A percentile compares a stretch with the other conserved stretches of the same genome.
phyloP scores from a whole-genome alignment of 2,797 vertebrate genomes.

The Channallabes apus region DNA sequence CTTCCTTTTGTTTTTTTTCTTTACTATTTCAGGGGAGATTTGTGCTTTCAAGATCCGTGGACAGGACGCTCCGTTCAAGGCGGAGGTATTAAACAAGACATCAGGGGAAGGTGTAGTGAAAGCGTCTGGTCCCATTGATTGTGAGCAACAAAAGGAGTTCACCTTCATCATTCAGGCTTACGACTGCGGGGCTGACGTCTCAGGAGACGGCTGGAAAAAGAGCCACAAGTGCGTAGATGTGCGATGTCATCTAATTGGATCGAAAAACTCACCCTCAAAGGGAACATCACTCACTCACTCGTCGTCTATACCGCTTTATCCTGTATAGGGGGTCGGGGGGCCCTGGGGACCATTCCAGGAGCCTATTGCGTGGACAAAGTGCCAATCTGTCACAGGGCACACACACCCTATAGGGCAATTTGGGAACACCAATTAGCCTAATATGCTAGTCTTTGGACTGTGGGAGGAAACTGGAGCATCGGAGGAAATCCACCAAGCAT shows the following conservation, averaged over 20 bases:
- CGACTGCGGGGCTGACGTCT: slow-evolving; percentile 85
- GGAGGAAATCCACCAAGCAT: too few species aligned
- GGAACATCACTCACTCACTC: too few species aligned
- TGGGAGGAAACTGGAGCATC: too few species aligned
- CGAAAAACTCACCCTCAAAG: neutral
- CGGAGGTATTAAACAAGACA: slow-evolving; percentile 90
- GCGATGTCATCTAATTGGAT: neutral
- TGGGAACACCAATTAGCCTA: too few species aligned
- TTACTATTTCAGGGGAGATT: slow-evolving; percentile 83
- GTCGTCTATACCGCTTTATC: too few species aligned
- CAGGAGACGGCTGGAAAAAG: slow-evolving; percentile 90
- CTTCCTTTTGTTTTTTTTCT: neutral
- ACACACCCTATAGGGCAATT: too few species aligned
- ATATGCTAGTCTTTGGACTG: too few species aligned
- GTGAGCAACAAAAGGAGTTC: slow-evolving; percentile 94
- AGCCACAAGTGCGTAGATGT: slow-evolving; percentile 88
- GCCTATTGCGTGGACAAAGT: too few species aligned
- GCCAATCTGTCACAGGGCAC: too few species aligned
- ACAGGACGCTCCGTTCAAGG: slow-evolving; percentile 89
- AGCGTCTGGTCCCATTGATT: slow-evolving; percentile 88
- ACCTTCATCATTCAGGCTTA: slow-evolving; percentile 98
- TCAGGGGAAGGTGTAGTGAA: slow-evolving; percentile 90
- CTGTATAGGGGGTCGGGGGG: too few species aligned
- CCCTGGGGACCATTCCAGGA: too few species aligned
- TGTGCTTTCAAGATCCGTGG: slow-evolving; percentile 97